phyloP scores from a whole-genome alignment of 2,797 vertebrate species.

The Schizopygopsis malacanthus region DNA sequence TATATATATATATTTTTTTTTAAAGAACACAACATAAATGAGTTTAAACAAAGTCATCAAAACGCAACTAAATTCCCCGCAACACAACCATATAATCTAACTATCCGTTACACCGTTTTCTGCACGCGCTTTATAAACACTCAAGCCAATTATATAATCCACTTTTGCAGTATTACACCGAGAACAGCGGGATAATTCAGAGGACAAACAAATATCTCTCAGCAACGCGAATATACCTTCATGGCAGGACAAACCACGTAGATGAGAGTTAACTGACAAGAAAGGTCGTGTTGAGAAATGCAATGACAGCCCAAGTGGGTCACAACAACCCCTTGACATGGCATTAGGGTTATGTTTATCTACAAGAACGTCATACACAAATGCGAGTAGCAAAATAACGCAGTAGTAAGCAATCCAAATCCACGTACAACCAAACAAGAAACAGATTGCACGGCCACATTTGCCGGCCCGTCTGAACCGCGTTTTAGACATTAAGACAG shows the following conservation, averaged over 20 bases:
- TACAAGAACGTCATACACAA: not conserved
- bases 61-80: not conserved
- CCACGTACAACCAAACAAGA: not conserved
- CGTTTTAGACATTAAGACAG: not conserved
- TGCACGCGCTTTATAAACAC: slow-evolving; percentile 24
- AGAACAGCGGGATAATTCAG: not conserved
- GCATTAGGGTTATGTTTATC: not conserved
- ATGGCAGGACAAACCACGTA: not conserved
- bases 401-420: not conserved
- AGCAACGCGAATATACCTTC: not conserved
- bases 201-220: not conserved
- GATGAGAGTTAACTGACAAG: not conserved
- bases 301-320: not conserved
- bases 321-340: not conserved
- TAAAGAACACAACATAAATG: not conserved
- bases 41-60: not conserved
- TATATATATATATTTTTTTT: not conserved
- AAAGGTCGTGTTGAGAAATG: slow-evolving; percentile 25
- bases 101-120: not conserved
- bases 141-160: slow-evolving; percentile 36
- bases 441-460: not conserved
- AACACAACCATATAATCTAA: not conserved
- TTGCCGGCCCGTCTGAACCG: not conserved
- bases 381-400: not conserved
- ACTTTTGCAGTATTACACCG: slow-evolving; percentile 28